Conservation (phyloP, 2,888 invertebrate genomes). For the Pollenia amentaria region DNA sequence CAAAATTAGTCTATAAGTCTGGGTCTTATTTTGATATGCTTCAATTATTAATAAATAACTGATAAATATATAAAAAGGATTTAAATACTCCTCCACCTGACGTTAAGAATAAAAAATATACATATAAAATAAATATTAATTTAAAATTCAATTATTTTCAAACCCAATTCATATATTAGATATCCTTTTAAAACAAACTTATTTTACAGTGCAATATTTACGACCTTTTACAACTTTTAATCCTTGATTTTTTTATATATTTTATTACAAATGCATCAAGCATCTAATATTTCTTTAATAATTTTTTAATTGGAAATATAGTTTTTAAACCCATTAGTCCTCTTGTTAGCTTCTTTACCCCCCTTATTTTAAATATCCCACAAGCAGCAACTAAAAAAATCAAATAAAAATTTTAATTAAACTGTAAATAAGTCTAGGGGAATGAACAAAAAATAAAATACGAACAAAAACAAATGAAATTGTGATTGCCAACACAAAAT, state of each 20-base stretch:
- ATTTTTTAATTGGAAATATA: constrained; percentile 56
- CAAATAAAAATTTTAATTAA: constrained; percentile 65
- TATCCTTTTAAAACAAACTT: no score
- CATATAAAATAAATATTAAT: no score
- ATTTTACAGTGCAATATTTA: no score
- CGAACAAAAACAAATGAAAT: constrained; percentile 42
- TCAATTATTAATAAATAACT: no score
- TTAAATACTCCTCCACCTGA: no score
- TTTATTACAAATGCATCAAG: constrained; percentile 26
- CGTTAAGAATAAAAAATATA: no score
- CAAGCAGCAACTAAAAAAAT: constrained; percentile 47
- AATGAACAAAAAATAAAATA: constrained; percentile 21
- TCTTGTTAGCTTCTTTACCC: neutral
- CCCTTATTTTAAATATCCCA: constrained; percentile 14
- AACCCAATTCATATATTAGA: no score
- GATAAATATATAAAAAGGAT: no score
- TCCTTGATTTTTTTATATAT: neutral
- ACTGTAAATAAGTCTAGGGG: constrained; percentile 59
- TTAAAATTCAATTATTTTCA: no score
- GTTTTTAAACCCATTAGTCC: constrained; percentile 48
- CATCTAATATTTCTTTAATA: constrained; percentile 44
- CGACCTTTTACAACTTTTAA: no score
- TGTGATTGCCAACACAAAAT: constrained; percentile 69
- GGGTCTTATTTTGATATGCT: no score
- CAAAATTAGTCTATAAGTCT: no score